These are phyloP conservation scores for Phylloscopus trochilus DNA, from an alignment of 2,113 vertebrate genomes.

Conservation along the genomic window DNA sequence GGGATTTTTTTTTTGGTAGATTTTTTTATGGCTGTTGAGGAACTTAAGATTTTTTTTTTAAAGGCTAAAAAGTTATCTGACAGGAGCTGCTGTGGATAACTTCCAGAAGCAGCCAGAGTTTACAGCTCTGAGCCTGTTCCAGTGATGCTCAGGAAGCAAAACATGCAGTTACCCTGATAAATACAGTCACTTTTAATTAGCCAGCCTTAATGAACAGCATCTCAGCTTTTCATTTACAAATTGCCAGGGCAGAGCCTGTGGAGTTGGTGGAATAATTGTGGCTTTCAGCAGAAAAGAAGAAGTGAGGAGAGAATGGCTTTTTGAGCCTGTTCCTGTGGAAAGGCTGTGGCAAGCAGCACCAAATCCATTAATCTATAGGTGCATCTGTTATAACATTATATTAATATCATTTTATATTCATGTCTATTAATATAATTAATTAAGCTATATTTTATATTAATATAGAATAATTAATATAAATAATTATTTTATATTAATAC, in stretches of 20 bases:
- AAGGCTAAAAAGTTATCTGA: background rate
- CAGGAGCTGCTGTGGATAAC: background rate
- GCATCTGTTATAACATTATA: background rate
- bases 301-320: constrained; percentile 1
- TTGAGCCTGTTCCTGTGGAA: background rate
- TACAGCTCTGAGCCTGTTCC: background rate
- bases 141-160: background rate
- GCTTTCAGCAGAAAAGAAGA: constrained; percentile 7
- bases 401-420: too few species aligned
- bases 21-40: background rate
- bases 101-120: background rate
- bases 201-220: background rate
- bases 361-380: too few species aligned
- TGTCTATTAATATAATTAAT: too few species aligned
- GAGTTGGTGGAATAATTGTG: constrained; percentile 31
- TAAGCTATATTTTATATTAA: too few species aligned
- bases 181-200: constrained; percentile 42
- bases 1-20: too few species aligned
- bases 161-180: background rate
- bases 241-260: background rate
- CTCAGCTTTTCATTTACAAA: constrained; percentile 15
- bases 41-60: background rate
- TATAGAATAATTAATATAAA: too few species aligned
- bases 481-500: too few species aligned
- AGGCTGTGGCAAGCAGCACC: constrained; percentile 15